Base-by-base conservation (phyloP, 1,140 invertebrate species). In the Daktulosphaira vitifoliae region DNA sequence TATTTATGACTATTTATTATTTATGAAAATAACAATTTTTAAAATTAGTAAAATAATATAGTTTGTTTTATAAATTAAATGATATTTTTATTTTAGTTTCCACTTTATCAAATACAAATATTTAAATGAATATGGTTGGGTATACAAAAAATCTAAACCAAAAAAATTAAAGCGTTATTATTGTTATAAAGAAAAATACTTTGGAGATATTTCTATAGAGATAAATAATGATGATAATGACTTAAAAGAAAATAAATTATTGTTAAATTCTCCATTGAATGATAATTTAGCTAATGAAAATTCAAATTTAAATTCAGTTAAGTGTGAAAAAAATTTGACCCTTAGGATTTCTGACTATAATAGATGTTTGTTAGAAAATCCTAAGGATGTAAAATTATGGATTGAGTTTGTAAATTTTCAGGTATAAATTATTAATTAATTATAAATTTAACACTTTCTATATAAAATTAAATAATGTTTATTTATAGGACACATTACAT, bases 401-500 rank as follows among this genome's bases (percentile, higher is more conserved):
- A 69, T 83, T 39, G 72, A 83, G 69, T 83, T 82, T 70, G 69
- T 81, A 8, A 68, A 78, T 23, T 80, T 81, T 72, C 81, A 84
- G 70, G 78, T 33, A 33, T 33, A 33, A n/a, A n/a, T n/a, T n/a
- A n/a, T n/a, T n/a, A n/a, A n/a, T n/a, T n/a, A n/a, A n/a, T n/a
- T 33, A 33, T 33, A 33, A 6, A 33, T 9, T 54, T 1, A 13
- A 52, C 9, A 33, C 0, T 33, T 26, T 9, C 4, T 46, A 20
- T 46, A 5, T 46, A 5, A 25, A 56, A 26, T 29, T 29, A 26
- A 22, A 48, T 5, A 15, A 3, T 65, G 26, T 68, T 42, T 3
- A 29, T 38, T 67, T 59, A 20, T 66, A 72, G 59, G 72, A 73
- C 68, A 67, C 69, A 16, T 68, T 67, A 33, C 62, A 65, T 39